Evolutionary conservation across 2,113 vertebrate species (phyloP).

Genomic region (Lagopus leucura): DNA sequence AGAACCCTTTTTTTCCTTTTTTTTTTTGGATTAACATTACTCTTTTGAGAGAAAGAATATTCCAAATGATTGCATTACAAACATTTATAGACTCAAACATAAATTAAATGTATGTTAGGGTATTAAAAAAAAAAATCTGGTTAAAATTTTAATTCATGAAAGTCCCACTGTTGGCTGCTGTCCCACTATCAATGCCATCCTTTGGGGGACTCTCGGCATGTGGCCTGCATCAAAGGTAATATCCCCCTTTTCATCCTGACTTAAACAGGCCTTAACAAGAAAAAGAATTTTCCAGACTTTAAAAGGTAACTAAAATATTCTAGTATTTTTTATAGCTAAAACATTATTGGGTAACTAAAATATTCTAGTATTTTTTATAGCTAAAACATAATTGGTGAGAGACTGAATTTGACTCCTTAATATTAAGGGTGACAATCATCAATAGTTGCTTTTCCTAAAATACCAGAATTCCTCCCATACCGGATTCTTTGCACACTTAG

Average conservation of each 20-base stretch:
- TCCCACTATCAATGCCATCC: slow-evolving; percentile 16
- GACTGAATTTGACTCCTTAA: background rate
- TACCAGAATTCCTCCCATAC: background rate
- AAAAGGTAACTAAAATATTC: background rate
- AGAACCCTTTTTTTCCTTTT: background rate
- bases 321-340: background rate
- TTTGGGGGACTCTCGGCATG: slow-evolving; percentile 54
- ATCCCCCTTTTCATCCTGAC: slow-evolving; percentile 14
- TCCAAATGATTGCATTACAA: slow-evolving; percentile 3
- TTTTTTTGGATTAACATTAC: background rate
- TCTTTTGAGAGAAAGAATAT: background rate
- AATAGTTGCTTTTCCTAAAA: background rate
- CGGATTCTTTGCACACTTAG: background rate
- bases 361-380: background rate
- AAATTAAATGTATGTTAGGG: background rate
- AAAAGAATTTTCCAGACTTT: slow-evolving; percentile 5
- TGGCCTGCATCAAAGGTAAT: slow-evolving; percentile 33
- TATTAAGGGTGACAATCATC: background rate
- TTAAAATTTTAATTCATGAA: slow-evolving; percentile 62
- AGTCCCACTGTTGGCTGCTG: slow-evolving; percentile 71
- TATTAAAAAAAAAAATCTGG: background rate
- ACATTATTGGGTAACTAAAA: background rate
- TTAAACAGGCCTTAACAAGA: slow-evolving; percentile 25
- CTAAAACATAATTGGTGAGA: background rate
- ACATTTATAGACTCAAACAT: background rate